Conservation (phyloP, 2,888 invertebrate species). For the Polymixis flavicincta region DNA sequence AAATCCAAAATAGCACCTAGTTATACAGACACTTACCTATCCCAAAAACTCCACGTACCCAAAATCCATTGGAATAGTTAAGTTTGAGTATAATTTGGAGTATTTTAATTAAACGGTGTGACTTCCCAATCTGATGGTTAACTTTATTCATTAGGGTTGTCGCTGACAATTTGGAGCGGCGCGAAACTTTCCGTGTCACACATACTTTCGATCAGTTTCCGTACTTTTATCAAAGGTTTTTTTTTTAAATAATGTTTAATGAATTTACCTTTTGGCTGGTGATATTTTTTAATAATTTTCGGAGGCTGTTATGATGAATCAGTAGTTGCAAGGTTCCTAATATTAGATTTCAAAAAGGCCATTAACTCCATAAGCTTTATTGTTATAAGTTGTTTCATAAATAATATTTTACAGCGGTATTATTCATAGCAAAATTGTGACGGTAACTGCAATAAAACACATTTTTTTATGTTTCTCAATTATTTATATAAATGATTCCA, state of each 20-base stretch:
- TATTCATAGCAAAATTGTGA: neutral
- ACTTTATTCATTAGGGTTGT: constrained; percentile 79
- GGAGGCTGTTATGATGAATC: too few relatives aligned
- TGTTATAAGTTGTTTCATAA: too few relatives aligned
- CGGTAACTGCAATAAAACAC: neutral
- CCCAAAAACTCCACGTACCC: constrained; percentile 27
- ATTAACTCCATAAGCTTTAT: neutral
- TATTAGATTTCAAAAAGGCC: neutral
- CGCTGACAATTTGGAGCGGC: constrained; percentile 67
- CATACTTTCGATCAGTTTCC: constrained; percentile 52
- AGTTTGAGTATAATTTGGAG: constrained; percentile 54
- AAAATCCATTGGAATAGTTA: constrained; percentile 59
- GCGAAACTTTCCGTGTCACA: constrained; percentile 52
- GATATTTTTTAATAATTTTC: neutral
- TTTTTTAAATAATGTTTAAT: constrained; percentile 20
- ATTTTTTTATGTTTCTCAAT: neutral
- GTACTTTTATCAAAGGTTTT: constrained; percentile 47
- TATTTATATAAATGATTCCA: neutral
- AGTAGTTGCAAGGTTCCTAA: neutral
- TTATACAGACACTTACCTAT: neutral
- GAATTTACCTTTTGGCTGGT: neutral
- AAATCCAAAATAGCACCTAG: neutral
- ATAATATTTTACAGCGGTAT: too few relatives aligned
- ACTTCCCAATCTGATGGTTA: constrained; percentile 76
- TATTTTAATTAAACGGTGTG: constrained; percentile 76